Base-by-base conservation (phyloP, 2,888 invertebrate genomes). In the Zelleria hepariella region DNA sequence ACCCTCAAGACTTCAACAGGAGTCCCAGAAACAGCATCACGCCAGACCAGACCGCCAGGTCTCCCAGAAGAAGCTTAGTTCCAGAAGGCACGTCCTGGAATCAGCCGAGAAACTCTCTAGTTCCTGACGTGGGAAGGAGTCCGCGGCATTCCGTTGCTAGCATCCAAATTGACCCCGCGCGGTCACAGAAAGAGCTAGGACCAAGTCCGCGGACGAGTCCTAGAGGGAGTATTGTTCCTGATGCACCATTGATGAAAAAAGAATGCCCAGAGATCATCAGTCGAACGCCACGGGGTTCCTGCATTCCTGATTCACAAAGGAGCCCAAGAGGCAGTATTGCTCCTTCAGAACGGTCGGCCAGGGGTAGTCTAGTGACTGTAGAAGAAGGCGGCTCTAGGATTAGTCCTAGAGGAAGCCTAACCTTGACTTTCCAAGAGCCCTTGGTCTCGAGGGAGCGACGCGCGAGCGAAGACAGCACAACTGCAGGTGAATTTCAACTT, bases 301-400 rank as follows among this genome's bases (percentile, higher is more conserved):
- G 93, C 58, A 90, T 91, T 21, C 90, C 91, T 59, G 89, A 86
- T 62, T 86, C 87, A 53, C 91, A 90, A 62, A 84, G 92, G 51
- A 91, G 91, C 70, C 92, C 92, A 0, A 85, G 93, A 58, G 92
- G 91, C 0, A 92, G 92, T 68, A 87, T 93, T 63, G 91, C 89
- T 0, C 90, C 90, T 42, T 90, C 86, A 51, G 89, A 86, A 62
- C 73, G 90, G 56, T 85, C 85, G 66, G 85, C 83, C 0, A 70
- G 87, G 53, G 89, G 89, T 0, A 88, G 88, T 60, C 61, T 88
- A 24, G 80, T 84, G 10, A 68, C 87, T 0, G 78, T 77, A 2
- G 85, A 85, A 5, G 67, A 73, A 26, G 89, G 89, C 15, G 66
- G 78, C 0, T 76, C 83, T 0, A 78, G 81, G 57, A 70, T 90